Conservation (phyloP, 1,140 invertebrate genomes). For the Meteorus sp. region DNA sequence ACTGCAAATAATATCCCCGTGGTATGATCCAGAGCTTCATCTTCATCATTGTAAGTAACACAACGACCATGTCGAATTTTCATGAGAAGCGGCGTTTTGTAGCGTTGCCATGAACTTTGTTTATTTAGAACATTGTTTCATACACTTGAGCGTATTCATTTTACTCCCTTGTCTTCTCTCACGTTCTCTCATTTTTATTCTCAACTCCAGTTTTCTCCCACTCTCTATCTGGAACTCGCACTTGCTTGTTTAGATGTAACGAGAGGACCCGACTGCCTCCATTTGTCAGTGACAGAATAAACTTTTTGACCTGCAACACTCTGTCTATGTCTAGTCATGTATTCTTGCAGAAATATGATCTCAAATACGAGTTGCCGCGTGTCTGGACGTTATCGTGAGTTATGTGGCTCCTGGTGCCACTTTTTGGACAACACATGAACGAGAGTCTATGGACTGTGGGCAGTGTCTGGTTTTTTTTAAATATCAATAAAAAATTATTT, state of each 20-base stretch:
- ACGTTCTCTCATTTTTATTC: no score
- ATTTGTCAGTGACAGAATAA: conserved; percentile 29
- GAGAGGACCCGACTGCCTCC: neutral
- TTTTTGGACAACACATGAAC: neutral
- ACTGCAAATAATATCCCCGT: no score
- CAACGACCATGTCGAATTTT: no score
- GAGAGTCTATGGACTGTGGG: no score
- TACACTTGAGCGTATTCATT: neutral
- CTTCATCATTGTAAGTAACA: no score
- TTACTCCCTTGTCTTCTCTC: no score
- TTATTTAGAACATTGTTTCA: conserved; percentile 2
- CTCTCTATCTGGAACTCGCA: neutral
- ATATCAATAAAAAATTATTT: no score
- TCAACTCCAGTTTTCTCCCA: no score
- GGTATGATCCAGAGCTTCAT: no score
- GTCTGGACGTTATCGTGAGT: conserved; percentile 23
- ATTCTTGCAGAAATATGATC: conserved; percentile 30
- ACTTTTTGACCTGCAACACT: neutral
- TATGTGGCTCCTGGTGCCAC: conserved; percentile 29
- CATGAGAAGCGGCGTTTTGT: neutral
- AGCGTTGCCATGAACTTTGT: conserved; percentile 9
- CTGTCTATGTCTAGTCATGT: neutral
- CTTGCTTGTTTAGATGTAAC: neutral
- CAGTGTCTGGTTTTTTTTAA: no score
- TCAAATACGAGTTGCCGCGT: conserved; percentile 19